Evolutionary conservation across 2,888 invertebrate genomes (phyloP).

Genomic region (Agrotis clavis): DNA sequence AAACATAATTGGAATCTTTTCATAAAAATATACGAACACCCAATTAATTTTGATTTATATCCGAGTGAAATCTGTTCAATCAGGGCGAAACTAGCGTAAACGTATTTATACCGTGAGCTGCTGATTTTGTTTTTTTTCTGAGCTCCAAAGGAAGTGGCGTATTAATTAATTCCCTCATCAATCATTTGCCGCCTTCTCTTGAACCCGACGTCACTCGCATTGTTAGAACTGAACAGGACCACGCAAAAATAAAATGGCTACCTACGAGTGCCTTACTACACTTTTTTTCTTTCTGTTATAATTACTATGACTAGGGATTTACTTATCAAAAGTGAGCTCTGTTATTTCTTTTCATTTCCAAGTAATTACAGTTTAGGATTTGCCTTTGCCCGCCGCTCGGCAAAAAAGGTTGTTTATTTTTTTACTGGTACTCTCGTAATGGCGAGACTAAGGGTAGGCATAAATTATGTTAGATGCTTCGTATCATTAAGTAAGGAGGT

Average conservation of each 20-base stretch:
- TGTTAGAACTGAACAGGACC: constrained; percentile 78
- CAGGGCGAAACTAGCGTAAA: constrained; percentile 70
- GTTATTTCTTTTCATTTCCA: constrained; percentile 53
- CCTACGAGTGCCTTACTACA: constrained; percentile 49
- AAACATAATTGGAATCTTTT: constrained; percentile 30
- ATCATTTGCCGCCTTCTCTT: constrained; percentile 82
- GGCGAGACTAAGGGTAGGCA: constrained; percentile 32
- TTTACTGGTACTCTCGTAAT: constrained; percentile 41
- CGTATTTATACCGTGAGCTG: constrained; percentile 73
- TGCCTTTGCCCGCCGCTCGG: constrained; percentile 38
- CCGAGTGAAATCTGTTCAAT: constrained; percentile 64
- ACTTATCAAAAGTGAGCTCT: constrained; percentile 43
- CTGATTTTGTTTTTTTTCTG: constrained; percentile 80
- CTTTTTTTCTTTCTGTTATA: constrained; percentile 48
- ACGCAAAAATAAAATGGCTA: constrained; percentile 71
- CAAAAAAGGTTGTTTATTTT: constrained; percentile 56
- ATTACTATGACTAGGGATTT: constrained; percentile 57
- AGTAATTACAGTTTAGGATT: constrained; percentile 55
- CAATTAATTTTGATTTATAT: constrained; percentile 60
- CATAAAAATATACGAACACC: constrained; percentile 35
- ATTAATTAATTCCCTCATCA: constrained; percentile 87
- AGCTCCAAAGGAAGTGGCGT: constrained; percentile 82
- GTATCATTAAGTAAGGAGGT: constrained; percentile 47
- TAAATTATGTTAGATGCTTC: constrained; percentile 47
- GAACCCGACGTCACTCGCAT: constrained; percentile 83